Evolutionary conservation across 2,113 vertebrate species (phyloP).

Genomic region (Lipotes vexillifer): DNA sequence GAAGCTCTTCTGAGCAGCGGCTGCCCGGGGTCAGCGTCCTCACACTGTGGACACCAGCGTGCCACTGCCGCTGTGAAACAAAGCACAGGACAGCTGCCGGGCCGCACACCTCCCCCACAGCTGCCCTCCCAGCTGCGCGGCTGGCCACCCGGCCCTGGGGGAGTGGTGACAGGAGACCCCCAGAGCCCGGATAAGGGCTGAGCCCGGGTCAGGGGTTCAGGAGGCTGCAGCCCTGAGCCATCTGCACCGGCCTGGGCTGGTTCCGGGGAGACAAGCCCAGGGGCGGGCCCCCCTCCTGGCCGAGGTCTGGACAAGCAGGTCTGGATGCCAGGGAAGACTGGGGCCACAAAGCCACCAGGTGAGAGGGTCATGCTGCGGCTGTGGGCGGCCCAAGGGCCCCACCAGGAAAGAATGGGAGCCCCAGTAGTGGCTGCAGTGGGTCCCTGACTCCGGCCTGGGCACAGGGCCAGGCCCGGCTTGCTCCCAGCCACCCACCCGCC

Average conservation of each 20-base stretch:
- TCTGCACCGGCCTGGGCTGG: neutral
- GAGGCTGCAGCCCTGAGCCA: no score
- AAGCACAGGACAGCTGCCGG: conserved; percentile 86
- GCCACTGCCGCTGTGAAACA: conserved; percentile 93
- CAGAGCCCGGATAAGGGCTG: neutral
- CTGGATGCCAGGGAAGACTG: neutral
- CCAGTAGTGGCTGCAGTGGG: accelerated
- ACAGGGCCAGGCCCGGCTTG: neutral
- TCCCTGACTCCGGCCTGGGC: neutral
- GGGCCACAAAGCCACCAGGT: accelerated
- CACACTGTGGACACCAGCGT: conserved; percentile 99
- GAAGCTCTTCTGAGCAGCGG: conserved; percentile 80
- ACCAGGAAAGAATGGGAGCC: neutral
- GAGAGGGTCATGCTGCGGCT: neutral
- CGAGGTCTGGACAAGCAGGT: neutral
- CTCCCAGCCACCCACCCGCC: neutral
- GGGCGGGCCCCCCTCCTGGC: neutral
- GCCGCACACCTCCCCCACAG: neutral
- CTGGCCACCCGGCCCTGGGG: neutral
- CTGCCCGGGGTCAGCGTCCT: conserved; percentile 84
- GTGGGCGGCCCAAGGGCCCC: neutral
- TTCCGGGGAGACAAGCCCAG: neutral
- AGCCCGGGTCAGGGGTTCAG: accelerated
- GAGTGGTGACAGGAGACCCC: neutral
- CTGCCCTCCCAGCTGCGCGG: neutral